Base-by-base conservation (phyloP, 2,797 vertebrate species). In the Halcyon chelicuti region DNA sequence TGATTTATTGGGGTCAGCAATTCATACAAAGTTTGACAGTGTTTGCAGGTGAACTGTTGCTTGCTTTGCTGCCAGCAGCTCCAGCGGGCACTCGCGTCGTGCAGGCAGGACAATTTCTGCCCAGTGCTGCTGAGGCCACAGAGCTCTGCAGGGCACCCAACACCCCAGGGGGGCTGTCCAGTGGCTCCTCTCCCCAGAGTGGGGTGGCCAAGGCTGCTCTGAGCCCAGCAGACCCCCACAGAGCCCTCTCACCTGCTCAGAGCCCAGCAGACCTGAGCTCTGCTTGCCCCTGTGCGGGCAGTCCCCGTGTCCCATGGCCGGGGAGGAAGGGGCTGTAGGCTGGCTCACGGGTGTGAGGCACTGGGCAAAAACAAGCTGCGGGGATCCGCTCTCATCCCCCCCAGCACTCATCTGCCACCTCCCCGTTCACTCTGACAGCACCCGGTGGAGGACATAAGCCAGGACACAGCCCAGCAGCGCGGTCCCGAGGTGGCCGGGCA, bases 251-350 rank as follows among this genome's bases (percentile, higher is more conserved):
- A 6, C 31, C 58, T 46, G 63, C 63, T 66, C 22, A 19, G 23
- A 29, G 46, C 51, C 42, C 55, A 26, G 73, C 72, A 91, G 68
- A 76, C 63, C 29, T 1, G 5, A 58, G 51, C 55, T 62, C 89
- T 2, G 9, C 72, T 33, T 11, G 25, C 60, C 70, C 12, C 68
- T 12, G 65, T 60, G 68, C 7, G 1, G 22, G 55, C 3, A 5
- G 4, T 9, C 15, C 54, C 79, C 37, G 0, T 0, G 0, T 4
- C 2, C 0, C 40, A 11, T 1, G 3, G 40, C 28, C 5, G 0
- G 14, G 28, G 37, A 19, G 26, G 52, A 55, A 21, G 17, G 54
- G 23, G 55, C 39, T 44, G n/a, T 0, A 6, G 77, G 52, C 44
- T 42, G 62, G 33, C 29, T 12, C 0, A 0, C 0, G 1, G 12